A percentile compares a stretch with the other conserved stretches of the same genome.
These are phyloP conservation scores for Drosophila recens DNA, from an alignment of 2,888 invertebrate genomes.

Conservation along the genomic window DNA sequence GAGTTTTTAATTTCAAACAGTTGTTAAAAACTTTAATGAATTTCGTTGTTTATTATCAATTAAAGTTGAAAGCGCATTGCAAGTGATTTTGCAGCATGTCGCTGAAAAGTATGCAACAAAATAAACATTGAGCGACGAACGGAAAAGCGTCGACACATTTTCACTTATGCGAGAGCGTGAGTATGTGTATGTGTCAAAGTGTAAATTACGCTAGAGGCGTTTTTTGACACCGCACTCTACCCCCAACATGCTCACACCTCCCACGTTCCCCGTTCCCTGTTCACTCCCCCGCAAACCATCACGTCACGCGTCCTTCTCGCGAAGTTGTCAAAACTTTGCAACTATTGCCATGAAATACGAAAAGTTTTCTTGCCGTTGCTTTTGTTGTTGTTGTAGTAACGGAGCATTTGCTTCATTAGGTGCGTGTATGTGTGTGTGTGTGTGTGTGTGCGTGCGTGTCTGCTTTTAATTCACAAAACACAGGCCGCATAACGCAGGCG, in stretches of 20 bases:
- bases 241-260: background rate
- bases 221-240: constrained; percentile 28
- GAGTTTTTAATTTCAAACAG: background rate
- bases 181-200: constrained; percentile 33
- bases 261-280: background rate
- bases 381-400: constrained; percentile 44
- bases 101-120: constrained; percentile 37
- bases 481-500: constrained; percentile 24
- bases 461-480: constrained; percentile 62
- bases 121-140: constrained; percentile 21
- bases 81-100: constrained; percentile 5
- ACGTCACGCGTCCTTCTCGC: constrained; percentile 13
- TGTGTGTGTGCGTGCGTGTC: constrained; percentile 16
- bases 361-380: constrained; percentile 51
- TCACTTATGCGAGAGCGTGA: constrained; percentile 12
- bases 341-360: constrained; percentile 66
- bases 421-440: constrained; percentile 7
- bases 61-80: background rate
- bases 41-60: constrained; percentile 8
- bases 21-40: background rate
- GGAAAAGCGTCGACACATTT: constrained; percentile 3
- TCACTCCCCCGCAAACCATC: background rate
- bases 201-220: constrained; percentile 46
- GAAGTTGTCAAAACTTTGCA: constrained; percentile 54
- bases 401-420: constrained; percentile 70